Evolutionary conservation across 2,113 vertebrate species (phyloP), one percentile per base, ranked within the genome.

Genomic region (Corythornis vintsioides): DNA sequence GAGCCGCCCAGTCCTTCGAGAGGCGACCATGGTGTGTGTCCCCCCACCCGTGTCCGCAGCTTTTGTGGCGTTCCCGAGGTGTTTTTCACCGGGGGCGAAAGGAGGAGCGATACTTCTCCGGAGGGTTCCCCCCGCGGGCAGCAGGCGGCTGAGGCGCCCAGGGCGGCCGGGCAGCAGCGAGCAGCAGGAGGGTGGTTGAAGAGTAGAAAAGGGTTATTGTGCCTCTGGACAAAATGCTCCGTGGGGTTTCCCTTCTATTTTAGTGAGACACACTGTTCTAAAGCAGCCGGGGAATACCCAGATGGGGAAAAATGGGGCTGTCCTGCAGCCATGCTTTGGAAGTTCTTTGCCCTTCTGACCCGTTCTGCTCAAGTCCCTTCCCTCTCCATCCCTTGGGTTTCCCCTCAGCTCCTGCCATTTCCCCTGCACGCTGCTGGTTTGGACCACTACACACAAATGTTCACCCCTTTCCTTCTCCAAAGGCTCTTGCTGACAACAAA

Each of bases 271-370:
- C 21, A 20, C 38, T 12, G 1, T 50, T 82, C 31, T 8, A 52
- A 18, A 40, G 59, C 48, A 22, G 26, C 12, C 8, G 8, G 24
- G 20, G 47, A 53, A 10, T 21, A 13, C 6, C 25, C 1, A 19
- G 24, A 42, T 50, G 10, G 6, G 6, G 66, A 35, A 1, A 0
- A 0, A 17, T 20, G 3, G 1, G 15, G 40, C 16, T 2, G 22
- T 63, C 42, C 52, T 29, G 52, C 15, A 40, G 50, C 25, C 12
- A 5, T 52, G 24, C 25, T 26, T 24, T 50, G 48, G 50, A 52
- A 25, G 13, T 52, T 26, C 38, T 53, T 1, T 8, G 35, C 48
- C 22, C 61, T 74, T 42, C 56, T 15, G 15, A 48, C 15, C 56
- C 3, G 2, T 33, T 43, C 43, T 65, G 66, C 42, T 31, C 63